Conservation (phyloP, 2,113 vertebrate species). For the Dicrurus megarhynchus region DNA sequence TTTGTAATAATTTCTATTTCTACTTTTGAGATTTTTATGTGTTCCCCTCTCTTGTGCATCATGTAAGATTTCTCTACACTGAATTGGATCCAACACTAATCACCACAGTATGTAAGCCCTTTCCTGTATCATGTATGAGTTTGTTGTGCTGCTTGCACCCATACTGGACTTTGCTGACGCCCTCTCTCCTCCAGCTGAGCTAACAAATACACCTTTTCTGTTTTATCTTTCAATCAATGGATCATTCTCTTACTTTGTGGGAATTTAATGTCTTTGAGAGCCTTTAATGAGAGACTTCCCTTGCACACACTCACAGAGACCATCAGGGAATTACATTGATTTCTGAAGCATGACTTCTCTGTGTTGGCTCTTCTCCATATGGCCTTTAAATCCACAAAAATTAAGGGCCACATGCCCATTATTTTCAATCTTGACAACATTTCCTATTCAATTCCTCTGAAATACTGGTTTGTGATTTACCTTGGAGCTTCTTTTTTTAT, state of each 20-base stretch:
- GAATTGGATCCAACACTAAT: background rate
- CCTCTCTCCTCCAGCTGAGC: background rate
- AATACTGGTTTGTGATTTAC: background rate
- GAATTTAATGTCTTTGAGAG: background rate
- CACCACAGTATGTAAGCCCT: background rate
- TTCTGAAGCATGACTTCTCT: background rate
- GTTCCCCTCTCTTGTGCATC: background rate
- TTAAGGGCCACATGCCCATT: background rate
- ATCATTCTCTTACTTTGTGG: background rate
- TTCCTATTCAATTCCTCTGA: background rate
- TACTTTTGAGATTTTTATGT: background rate
- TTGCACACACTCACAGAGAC: background rate
- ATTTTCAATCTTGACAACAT: background rate
- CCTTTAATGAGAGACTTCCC: background rate
- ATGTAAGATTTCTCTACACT: background rate
- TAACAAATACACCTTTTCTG: background rate
- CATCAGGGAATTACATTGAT: background rate
- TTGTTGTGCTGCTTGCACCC: background rate
- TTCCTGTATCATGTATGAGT: background rate
- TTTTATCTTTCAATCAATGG: background rate
- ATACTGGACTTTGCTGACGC: background rate
- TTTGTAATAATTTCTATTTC: background rate
- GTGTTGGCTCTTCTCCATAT: background rate
- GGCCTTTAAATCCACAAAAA: background rate
- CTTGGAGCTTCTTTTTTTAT: background rate